Conservation (phyloP, 2,888 invertebrate genomes). For the Arrhopalites spinosus region DNA sequence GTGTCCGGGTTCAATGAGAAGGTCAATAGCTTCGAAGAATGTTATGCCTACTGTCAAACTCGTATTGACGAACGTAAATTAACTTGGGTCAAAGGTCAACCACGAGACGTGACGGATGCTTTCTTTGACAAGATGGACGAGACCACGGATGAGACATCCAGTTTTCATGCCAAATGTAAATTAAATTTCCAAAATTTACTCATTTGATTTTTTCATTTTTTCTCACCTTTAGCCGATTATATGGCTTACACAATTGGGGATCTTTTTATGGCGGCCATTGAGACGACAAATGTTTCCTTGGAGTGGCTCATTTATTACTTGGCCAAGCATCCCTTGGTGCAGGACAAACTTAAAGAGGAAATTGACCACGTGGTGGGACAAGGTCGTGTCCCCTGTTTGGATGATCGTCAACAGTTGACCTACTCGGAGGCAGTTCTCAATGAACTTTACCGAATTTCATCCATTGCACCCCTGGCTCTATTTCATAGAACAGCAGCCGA, state of each 20-base stretch:
- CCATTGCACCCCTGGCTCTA: neutral
- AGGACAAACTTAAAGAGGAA: neutral
- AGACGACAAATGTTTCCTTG: neutral
- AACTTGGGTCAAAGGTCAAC: neutral
- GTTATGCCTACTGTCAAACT: neutral
- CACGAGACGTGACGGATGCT: neutral
- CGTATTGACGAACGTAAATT: neutral
- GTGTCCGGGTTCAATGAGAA: neutral
- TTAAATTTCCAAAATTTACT: neutral
- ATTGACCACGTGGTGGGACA: neutral
- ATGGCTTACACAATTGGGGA: too few relatives aligned
- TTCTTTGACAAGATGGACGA: neutral
- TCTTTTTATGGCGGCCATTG: too few relatives aligned
- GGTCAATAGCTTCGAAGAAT: neutral
- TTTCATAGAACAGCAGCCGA: neutral
- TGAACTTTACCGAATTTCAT: conserved; percentile 11
- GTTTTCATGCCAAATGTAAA: neutral
- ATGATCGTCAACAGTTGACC: neutral
- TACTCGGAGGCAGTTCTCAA: conserved; percentile 17
- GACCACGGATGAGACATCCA: neutral
- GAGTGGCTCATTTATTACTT: conserved; percentile 7
- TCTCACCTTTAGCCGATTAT: too few relatives aligned
- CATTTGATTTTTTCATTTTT: neutral
- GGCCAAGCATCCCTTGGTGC: neutral
- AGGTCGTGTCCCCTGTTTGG: neutral